phyloP scores from a whole-genome alignment of 2,113 vertebrate genomes.

The Asarcornis scutulata region DNA sequence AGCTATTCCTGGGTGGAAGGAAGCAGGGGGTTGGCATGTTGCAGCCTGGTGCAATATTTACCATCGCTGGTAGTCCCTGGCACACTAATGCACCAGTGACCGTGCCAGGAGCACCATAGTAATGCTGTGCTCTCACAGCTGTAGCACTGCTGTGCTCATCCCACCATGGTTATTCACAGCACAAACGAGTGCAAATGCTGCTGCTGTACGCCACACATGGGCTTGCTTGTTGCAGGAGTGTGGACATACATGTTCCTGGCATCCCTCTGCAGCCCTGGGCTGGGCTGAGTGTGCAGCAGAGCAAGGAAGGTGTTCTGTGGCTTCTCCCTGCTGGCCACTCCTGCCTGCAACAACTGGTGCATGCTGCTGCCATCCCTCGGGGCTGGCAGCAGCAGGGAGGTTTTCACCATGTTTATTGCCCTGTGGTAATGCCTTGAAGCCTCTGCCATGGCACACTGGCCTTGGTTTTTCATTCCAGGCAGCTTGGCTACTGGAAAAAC shows the following conservation, averaged over 20 bases:
- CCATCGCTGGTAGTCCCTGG: not conserved
- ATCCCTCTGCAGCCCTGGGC: not conserved
- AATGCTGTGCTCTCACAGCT: not conserved
- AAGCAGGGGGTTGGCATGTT: not conserved
- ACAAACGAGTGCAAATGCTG: not conserved
- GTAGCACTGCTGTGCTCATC: fast-evolving
- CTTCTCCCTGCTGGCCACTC: not conserved
- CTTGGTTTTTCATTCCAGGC: conserved; percentile 33
- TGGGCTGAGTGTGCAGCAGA: fast-evolving
- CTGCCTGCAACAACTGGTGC: too few relatives aligned
- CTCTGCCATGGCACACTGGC: not conserved
- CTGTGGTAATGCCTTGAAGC: not conserved
- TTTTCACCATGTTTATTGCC: not conserved
- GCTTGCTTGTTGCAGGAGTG: not conserved
- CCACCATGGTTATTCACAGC: fast-evolving
- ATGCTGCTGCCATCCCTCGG: too few relatives aligned
- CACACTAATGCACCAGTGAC: too few relatives aligned
- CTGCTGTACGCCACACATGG: not conserved
- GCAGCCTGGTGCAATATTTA: not conserved
- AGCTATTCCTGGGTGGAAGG: not conserved
- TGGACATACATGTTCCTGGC: fast-evolving
- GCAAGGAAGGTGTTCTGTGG: fast-evolving
- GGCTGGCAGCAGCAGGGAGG: fast-evolving
- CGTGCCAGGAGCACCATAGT: too few relatives aligned
- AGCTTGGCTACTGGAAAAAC: not conserved